Evolutionary conservation across 1,140 invertebrate genomes (phyloP), one percentile per base, ranked within the genome.

Genomic region (Globodera rostochiensis): DNA sequence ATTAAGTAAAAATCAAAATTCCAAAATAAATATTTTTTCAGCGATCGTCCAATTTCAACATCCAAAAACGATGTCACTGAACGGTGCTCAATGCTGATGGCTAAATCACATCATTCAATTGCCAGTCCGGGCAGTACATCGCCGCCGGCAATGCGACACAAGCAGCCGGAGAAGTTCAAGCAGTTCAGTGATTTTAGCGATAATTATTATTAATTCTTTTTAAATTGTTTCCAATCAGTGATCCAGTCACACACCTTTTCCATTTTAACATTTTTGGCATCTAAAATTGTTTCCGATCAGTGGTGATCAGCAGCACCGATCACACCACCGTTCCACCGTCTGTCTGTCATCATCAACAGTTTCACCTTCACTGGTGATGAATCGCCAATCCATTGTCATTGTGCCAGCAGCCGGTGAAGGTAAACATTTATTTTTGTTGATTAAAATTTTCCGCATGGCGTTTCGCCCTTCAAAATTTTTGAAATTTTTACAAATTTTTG

Each of bases 351-450:
- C 69, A 15, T 71, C 69, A 13, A 19, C 11, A 13, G 15, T 60
- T 19, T 60, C 57, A 5, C 57, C 25, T 15, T 45, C 69, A 6
- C 25, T 71, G 69, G 69, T 71, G 69, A 71, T 71, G 69, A 36
- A 71, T 71, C 69, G 69, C 19, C 69, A 71, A 21, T 71, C 69
- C 25, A 47, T 71, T 36, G 69, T 71, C 25, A 71, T 71, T 36
- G 46, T 71, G 69, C 69, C 69, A 47, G 25, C 67, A 1, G 67
- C 69, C 25, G 57, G 57, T 19, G 57, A 60, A 60, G 57, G 57
- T 60, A 60, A 60, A 60, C 11, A 25, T 25, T 25, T 25, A 25
- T 25, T 25, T 25, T 25, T 25, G 0, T 25, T 25, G 25, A 25
- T 25, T 25, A 25, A 25, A 25, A 25, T 25, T 25, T 25, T 25